A percentile compares a stretch with the other conserved stretches of the same genome.
Conservation (phyloP, 2,113 vertebrate genomes). For the Callipepla squamata region DNA sequence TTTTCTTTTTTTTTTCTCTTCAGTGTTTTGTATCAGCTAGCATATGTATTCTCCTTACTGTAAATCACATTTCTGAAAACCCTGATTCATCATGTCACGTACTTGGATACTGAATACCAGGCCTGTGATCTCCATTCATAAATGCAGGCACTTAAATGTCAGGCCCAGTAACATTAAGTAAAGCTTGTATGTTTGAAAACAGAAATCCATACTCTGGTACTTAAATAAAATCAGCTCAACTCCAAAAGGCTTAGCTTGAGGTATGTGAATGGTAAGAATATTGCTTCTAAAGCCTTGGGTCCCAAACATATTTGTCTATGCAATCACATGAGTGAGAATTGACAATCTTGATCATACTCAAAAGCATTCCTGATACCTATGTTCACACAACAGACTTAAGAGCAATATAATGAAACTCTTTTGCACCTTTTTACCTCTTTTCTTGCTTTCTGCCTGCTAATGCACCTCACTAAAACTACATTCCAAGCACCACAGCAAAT, state of each 20-base stretch:
- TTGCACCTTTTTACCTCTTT: neutral
- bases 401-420: neutral
- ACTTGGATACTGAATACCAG: neutral
- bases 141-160: neutral
- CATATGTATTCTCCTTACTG: neutral
- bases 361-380: neutral
- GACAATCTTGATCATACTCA: neutral
- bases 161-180: neutral
- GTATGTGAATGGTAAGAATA: neutral
- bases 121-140: neutral
- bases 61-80: slow-evolving; percentile 3
- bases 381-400: neutral
- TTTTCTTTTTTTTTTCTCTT: neutral
- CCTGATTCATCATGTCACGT: neutral
- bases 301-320: neutral
- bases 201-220: neutral
- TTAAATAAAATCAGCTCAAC: neutral
- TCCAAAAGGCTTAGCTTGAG: neutral
- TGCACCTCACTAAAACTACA: neutral
- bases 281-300: neutral
- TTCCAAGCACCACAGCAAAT: slow-evolving; percentile 15
- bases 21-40: neutral
- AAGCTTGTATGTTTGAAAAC: neutral
- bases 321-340: neutral
- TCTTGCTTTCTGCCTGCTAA: neutral